Evolutionary conservation across 2,113 vertebrate species (phyloP), one percentile per base, ranked within the genome.

Genomic region (Oryzias javanicus): DNA sequence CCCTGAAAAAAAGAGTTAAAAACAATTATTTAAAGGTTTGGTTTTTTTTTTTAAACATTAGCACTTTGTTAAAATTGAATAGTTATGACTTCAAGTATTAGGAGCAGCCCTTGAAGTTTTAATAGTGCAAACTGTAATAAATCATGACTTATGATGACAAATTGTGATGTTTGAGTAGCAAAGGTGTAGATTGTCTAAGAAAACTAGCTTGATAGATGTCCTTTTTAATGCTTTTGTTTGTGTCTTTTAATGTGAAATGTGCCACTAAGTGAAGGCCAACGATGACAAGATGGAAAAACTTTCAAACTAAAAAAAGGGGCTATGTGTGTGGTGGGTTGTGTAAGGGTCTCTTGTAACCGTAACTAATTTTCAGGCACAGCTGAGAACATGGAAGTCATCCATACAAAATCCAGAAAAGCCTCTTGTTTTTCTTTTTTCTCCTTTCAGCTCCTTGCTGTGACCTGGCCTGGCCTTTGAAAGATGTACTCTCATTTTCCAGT

Each of bases 341-440:
- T 72, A 53, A 42, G 68, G 69, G 64, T 72, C 70, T 76, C 82
- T 79, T 71, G 73, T 47, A 70, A 58, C 75, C 76, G 72, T 82
- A 87, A 89, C 68, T 91, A 87, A 86, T 83, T 73, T 67, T 64
- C 64, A 60, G 73, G 70, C 83, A 88, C 89, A 91, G 87, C 89
- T 89, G 88, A 87, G 67, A 66, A 51, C 58, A 72, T 62, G 50
- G 57, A 78, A 79, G 65, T 76, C 77, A 84, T 86, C 83, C 80
- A 71, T 76, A 72, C 71, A 67, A 80, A 82, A 82, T 84, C 77
- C 75, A 76, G 48, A 56, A 80, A 85, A 83, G 72, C 79, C 79
- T 49, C 47, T 60, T 64, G 66, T 42, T 65, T 46, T 56, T 2
- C 54, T 57, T 46, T 64, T 3, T 42, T 14, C 49, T 35, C 56